phyloP scores from a whole-genome alignment of 23 tunicate genomes.

The Ascidia mentula region DNA sequence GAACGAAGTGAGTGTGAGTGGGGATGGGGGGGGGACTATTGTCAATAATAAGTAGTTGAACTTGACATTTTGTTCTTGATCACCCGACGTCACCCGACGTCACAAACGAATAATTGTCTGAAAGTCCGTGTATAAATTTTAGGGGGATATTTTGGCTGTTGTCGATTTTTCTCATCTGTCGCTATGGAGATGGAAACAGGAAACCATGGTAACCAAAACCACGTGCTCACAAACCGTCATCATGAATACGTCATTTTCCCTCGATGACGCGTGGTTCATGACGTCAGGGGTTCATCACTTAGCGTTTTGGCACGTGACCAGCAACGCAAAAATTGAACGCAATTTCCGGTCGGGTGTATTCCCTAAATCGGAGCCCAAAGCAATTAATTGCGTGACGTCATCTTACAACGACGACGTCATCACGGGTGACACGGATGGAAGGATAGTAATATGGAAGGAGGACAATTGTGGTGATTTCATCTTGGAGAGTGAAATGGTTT shows the following conservation, averaged over 20 bases:
- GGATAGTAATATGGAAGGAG: conserved; percentile 3
- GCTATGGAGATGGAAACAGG: conserved; percentile 29
- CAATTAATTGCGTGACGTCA: conserved; percentile 2
- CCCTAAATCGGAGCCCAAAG: background rate
- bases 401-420: conserved; percentile 19
- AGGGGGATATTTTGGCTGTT: background rate
- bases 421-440: conserved; percentile 20
- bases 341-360: conserved; percentile 7
- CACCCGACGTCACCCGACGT: too few species aligned
- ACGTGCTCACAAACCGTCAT: conserved; percentile 7
- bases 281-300: conserved; percentile 7
- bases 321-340: background rate
- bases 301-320: background rate
- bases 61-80: too few species aligned
- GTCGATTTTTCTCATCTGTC: conserved; percentile 10
- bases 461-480: background rate
- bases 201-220: background rate
- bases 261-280: conserved; percentile 4
- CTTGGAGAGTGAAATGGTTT: background rate
- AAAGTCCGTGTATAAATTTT: too few species aligned
- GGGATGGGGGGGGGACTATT: too few species aligned
- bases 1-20: conserved; percentile 9
- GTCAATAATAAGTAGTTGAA: too few species aligned
- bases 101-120: too few species aligned
- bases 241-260: background rate